A percentile compares a stretch with the other conserved stretches of the same genome.
These are phyloP conservation scores for Lasiommata megera DNA, from an alignment of 2,888 invertebrate species.

Conservation along the genomic window DNA sequence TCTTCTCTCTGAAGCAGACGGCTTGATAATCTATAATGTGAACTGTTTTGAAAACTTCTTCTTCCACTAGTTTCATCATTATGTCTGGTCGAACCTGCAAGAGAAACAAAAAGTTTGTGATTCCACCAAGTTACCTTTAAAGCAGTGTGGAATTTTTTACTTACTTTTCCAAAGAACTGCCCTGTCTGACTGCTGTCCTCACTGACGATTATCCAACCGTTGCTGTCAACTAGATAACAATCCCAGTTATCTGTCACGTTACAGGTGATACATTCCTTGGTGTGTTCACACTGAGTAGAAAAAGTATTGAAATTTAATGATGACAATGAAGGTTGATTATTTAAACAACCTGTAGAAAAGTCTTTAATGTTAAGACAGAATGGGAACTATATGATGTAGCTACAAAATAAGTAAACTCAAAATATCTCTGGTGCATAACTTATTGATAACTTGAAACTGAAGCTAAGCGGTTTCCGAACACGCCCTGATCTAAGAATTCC, in stretches of 20 bases:
- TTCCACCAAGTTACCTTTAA: too few species aligned
- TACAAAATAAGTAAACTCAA: too few species aligned
- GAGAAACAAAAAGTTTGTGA: background rate
- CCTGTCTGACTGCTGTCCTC: constrained; percentile 88
- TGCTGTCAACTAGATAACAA: constrained; percentile 93
- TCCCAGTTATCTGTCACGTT: constrained; percentile 83
- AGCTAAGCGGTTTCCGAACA: too few species aligned
- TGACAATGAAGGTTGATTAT: too few species aligned
- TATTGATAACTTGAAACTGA: too few species aligned
- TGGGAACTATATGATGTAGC: too few species aligned
- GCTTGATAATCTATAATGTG: constrained; percentile 94
- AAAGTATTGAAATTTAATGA: too few species aligned
- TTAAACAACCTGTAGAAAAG: too few species aligned
- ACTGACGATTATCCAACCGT: constrained; percentile 92
- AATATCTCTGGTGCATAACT: too few species aligned
- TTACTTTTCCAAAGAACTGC: constrained; percentile 91
- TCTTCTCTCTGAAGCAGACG: constrained; percentile 88
- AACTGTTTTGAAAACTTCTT: constrained; percentile 88
- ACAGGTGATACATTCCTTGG: constrained; percentile 72
- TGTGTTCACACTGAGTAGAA: constrained; percentile 75
- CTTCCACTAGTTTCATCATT: constrained; percentile 87
- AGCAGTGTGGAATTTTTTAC: too few species aligned
- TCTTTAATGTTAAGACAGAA: too few species aligned
- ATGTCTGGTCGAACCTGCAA: constrained; percentile 83
- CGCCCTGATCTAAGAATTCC: too few species aligned